A percentile compares a stretch with the other conserved stretches of the same genome.
Conservation (phyloP, 2,888 invertebrate genomes). For the Erannis defoliaria region DNA sequence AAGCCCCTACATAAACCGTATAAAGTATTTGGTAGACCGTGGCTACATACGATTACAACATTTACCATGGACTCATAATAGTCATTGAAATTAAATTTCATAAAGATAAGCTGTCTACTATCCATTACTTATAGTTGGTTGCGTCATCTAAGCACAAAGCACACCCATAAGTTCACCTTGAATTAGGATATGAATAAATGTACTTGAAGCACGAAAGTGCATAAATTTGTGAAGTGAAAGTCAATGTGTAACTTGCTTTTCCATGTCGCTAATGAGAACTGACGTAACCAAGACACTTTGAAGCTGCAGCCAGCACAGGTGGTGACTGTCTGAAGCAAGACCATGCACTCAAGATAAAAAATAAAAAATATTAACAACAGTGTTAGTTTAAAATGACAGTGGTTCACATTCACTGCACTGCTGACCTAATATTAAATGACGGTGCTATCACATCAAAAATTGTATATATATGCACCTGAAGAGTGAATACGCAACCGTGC, state of each 20-base stretch:
- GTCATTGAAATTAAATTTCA: conserved; percentile 20
- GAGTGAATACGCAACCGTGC: too few relatives aligned
- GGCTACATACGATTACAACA: background rate
- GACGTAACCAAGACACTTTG: background rate
- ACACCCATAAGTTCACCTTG: conserved; percentile 34
- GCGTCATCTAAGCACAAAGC: conserved; percentile 24
- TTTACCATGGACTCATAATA: conserved; percentile 9
- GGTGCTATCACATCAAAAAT: too few relatives aligned
- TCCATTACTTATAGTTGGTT: conserved; percentile 21
- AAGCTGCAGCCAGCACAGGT: too few relatives aligned
- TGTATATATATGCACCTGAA: too few relatives aligned
- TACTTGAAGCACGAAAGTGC: conserved; percentile 35
- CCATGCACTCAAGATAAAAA: too few relatives aligned
- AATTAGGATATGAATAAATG: conserved; percentile 21
- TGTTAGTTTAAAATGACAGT: too few relatives aligned
- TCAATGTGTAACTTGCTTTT: conserved; percentile 24
- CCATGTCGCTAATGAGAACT: conserved; percentile 6
- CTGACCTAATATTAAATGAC: too few relatives aligned
- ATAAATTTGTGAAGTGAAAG: conserved; percentile 44
- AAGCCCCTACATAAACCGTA: background rate
- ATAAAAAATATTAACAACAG: too few relatives aligned
- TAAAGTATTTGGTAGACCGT: background rate
- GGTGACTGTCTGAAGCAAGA: too few relatives aligned
- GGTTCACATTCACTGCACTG: too few relatives aligned
- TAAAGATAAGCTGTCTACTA: conserved; percentile 12